These are phyloP conservation scores for Aurelia aurita complex sp. Pacific DNA, from an alignment of 30 jellyfish, hydroid and myxozoan genomes.

Conservation along the genomic window DNA sequence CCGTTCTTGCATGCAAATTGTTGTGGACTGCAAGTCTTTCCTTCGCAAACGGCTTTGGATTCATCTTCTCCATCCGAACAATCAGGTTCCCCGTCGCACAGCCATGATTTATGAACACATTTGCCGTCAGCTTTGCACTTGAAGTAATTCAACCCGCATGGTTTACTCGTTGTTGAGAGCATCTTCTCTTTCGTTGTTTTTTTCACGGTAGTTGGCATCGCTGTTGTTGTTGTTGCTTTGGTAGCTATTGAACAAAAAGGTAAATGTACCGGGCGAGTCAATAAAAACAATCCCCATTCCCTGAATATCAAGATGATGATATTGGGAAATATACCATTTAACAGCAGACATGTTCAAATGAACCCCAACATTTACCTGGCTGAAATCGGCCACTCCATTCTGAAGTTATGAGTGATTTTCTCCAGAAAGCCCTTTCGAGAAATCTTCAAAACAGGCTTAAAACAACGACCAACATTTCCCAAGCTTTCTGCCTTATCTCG, in stretches of 20 bases:
- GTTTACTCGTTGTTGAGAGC: slow-evolving; percentile 53
- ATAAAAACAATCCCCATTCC: no score
- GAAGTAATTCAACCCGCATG: slow-evolving; percentile 42
- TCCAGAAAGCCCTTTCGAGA: no score
- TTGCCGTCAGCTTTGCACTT: slow-evolving; percentile 39
- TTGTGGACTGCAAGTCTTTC: slow-evolving; percentile 49
- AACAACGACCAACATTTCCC: no score
- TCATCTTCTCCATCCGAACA: slow-evolving; percentile 91
- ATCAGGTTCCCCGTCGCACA: slow-evolving; percentile 92
- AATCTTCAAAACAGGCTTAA: no score
- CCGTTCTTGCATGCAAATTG: slow-evolving; percentile 87
- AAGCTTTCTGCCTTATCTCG: no score
- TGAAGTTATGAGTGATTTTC: no score
- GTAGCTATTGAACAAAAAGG: not conserved
- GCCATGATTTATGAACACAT: slow-evolving; percentile 76
- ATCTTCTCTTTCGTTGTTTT: slow-evolving; percentile 42
- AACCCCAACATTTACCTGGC: no score
- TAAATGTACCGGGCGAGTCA: no score
- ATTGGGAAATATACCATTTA: no score
- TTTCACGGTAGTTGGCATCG: slow-evolving; percentile 17
- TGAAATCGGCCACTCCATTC: no score
- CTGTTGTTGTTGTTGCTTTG: slow-evolving; percentile 13
- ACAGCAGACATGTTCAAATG: no score
- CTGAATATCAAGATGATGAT: no score
- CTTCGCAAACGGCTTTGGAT: slow-evolving; percentile 44